Evolutionary conservation across 2,113 vertebrate species (phyloP).

Genomic region (Indri indri): DNA sequence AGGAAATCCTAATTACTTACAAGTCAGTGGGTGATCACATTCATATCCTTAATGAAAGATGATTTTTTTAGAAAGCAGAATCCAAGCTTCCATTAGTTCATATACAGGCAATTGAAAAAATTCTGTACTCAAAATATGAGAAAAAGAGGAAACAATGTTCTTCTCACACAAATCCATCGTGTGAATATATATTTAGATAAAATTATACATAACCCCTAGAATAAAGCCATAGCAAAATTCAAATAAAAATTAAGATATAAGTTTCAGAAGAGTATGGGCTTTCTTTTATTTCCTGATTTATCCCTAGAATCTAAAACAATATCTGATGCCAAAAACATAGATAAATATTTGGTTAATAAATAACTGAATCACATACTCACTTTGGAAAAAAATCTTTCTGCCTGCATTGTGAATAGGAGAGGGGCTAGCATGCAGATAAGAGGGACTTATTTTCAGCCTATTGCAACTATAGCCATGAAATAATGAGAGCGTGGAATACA

Average conservation of each 20-base stretch:
- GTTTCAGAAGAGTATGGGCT: background rate
- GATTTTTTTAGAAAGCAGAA: background rate
- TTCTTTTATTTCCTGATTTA: background rate
- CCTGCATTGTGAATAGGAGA: background rate
- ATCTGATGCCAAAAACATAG: background rate
- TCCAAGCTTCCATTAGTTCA: background rate
- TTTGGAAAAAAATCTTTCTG: background rate
- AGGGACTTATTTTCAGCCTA: background rate
- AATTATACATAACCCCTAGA: background rate
- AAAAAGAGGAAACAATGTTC: background rate
- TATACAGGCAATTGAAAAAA: background rate
- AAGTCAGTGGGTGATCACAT: background rate
- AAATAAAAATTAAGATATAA: constrained; percentile 14
- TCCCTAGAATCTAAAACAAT: background rate
- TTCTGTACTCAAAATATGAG: background rate
- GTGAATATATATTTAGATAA: background rate
- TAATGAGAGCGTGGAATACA: background rate
- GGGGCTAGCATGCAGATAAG: background rate
- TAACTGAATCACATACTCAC: background rate
- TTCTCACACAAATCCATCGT: background rate
- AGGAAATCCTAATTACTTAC: background rate
- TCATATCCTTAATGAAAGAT: background rate
- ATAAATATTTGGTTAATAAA: background rate
- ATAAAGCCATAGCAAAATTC: background rate
- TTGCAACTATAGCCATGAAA: background rate